These are phyloP conservation scores for Galagoides demidoff DNA, from an alignment of 2,797 vertebrate genomes.

Conservation along the genomic window DNA sequence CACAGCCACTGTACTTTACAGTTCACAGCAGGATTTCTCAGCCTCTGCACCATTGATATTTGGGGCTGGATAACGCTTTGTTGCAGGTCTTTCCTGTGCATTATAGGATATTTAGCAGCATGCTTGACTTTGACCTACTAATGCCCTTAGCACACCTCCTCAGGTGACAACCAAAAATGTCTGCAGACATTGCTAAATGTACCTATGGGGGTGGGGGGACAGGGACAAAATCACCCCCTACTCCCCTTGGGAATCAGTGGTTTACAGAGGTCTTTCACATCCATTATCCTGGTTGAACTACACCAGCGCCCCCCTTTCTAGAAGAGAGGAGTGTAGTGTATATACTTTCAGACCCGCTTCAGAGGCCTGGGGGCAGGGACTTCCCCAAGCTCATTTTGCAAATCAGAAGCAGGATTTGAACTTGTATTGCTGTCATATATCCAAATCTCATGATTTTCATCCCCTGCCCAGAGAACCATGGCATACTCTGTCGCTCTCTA, in stretches of 20 bases:
- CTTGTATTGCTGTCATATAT: neutral
- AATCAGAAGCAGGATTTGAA: neutral
- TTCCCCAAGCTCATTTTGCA: neutral
- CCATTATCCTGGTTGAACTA: neutral
- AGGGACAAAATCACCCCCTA: neutral
- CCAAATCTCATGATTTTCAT: neutral
- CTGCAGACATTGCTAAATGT: neutral
- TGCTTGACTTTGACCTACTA: neutral
- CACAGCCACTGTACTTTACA: accelerated
- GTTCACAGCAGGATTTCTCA: neutral
- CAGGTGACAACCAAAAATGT: neutral
- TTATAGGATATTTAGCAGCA: neutral
- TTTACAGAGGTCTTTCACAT: neutral
- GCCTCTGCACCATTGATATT: neutral
- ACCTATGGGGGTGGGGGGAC: neutral
- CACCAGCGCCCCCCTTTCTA: neutral
- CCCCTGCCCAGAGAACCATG: neutral
- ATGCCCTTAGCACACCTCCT: neutral
- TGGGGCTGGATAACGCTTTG: neutral
- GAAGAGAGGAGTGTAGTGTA: neutral
- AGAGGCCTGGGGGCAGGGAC: neutral
- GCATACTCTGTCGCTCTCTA: neutral
- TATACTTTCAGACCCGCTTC: neutral
- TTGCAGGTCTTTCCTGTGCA: neutral
- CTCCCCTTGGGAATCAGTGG: neutral